A percentile compares a stretch with the other conserved stretches of the same genome.
Evolutionary conservation across 2,888 invertebrate genomes (phyloP).

Genomic region (Drosophila nigritarsus): DNA sequence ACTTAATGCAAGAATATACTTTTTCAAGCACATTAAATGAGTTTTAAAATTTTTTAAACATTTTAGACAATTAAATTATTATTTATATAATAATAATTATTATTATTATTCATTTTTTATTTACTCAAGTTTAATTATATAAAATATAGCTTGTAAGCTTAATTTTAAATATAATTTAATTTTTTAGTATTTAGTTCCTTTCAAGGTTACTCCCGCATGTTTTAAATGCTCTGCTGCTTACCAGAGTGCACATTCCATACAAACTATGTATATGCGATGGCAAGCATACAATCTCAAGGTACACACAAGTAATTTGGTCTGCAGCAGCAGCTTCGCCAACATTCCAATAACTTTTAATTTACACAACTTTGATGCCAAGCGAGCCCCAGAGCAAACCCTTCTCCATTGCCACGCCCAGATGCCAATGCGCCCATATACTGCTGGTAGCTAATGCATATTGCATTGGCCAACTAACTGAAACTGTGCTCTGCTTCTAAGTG

Average conservation of each 20-base stretch:
- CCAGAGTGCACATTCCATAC: background rate
- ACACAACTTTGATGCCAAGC: slow-evolving; percentile 32
- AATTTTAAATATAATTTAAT: too few species aligned
- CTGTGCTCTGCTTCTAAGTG: slow-evolving; percentile 19
- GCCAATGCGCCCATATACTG: background rate
- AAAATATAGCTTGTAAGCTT: background rate
- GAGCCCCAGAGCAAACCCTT: slow-evolving; percentile 4
- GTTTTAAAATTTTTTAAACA: too few species aligned
- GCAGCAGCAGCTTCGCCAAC: slow-evolving; percentile 36
- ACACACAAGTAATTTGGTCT: slow-evolving; percentile 21
- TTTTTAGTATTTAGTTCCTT: background rate
- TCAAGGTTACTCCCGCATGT: background rate
- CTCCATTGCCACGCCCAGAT: slow-evolving; percentile 13
- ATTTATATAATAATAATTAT: background rate
- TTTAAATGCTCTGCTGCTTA: background rate
- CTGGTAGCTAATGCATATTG: slow-evolving; percentile 60
- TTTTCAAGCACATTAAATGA: background rate
- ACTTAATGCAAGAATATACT: too few species aligned
- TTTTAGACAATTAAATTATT: background rate
- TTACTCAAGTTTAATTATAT: background rate
- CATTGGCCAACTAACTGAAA: slow-evolving; percentile 60
- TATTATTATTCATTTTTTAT: background rate
- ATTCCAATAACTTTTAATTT: slow-evolving; percentile 64
- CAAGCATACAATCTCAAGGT: slow-evolving; percentile 6
- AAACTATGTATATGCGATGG: background rate